Conservation (phyloP, 2,113 vertebrate species). For the Sclerurus mexicanus region DNA sequence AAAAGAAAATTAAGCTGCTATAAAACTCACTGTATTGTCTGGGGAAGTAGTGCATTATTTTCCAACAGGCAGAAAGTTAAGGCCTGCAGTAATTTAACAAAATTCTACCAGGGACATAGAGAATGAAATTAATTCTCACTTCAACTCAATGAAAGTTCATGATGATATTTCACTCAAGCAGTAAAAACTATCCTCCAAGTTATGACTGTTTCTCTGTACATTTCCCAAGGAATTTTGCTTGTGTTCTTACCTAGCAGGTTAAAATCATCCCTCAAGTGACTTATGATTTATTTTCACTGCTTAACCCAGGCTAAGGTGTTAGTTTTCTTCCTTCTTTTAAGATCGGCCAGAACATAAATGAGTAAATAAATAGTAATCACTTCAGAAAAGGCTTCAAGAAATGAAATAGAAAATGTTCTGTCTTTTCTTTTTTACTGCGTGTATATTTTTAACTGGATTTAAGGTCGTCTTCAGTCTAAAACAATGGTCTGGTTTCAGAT, state of each 20-base stretch:
- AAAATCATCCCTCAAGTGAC: not conserved
- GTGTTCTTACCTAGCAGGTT: not conserved
- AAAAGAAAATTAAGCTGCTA: constrained; percentile 35
- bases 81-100: not conserved
- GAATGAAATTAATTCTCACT: constrained; percentile 19
- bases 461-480: not conserved
- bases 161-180: not conserved
- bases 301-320: not conserved
- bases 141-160: not conserved
- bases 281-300: not conserved
- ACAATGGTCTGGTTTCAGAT: not conserved
- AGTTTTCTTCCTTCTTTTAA: not conserved
- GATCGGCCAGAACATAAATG: not conserved
- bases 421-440: not conserved
- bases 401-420: not conserved
- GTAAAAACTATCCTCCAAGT: not conserved
- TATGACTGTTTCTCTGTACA: not conserved
- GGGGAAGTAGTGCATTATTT: not conserved
- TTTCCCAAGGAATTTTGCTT: not conserved
- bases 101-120: not conserved
- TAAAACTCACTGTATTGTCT: not conserved
- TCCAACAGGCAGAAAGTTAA: not conserved
- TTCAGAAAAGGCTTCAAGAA: not conserved
- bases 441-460: not conserved
- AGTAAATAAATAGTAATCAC: not conserved